These are phyloP conservation scores for Leucophenga montana DNA, from an alignment of 2,888 invertebrate genomes.

Conservation along the genomic window DNA sequence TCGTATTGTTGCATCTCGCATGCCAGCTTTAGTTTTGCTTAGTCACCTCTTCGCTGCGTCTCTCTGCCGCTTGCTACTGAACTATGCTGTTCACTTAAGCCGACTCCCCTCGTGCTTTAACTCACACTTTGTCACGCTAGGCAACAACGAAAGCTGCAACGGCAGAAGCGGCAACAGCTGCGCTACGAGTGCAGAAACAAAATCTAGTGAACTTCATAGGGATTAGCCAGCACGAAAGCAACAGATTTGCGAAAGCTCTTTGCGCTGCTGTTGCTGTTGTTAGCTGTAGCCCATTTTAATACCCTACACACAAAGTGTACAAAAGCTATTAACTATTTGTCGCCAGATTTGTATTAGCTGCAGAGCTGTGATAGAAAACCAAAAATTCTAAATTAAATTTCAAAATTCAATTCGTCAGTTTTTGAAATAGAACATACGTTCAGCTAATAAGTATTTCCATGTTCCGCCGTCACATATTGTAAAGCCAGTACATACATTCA, in stretches of 20 bases:
- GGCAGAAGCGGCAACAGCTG: conserved; percentile 25
- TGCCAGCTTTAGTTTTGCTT: conserved; percentile 65
- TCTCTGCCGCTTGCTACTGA: conserved; percentile 39
- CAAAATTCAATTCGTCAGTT: no score
- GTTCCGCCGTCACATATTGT: no score
- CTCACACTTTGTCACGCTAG: conserved; percentile 7
- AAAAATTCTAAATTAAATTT: no score
- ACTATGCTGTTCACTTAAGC: no score
- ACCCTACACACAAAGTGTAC: no score
- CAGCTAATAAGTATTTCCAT: no score
- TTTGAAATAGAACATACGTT: no score
- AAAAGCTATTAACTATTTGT: no score
- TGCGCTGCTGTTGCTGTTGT: conserved; percentile 36
- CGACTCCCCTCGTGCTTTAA: no score
- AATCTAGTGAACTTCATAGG: conserved; percentile 71
- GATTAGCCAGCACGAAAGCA: conserved; percentile 74
- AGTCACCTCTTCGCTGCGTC: conserved; percentile 40
- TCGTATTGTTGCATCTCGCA: conserved; percentile 58
- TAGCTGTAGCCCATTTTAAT: conserved; percentile 11
- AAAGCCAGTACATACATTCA: no score
- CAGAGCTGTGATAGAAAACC: no score
- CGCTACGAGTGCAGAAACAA: conserved; percentile 48
- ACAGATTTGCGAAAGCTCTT: conserved; percentile 72
- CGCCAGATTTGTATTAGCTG: no score
- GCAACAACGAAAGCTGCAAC: conserved; percentile 50